Conservation (phyloP, 2,797 vertebrate species). For the Hapalemur alaotrensis region DNA sequence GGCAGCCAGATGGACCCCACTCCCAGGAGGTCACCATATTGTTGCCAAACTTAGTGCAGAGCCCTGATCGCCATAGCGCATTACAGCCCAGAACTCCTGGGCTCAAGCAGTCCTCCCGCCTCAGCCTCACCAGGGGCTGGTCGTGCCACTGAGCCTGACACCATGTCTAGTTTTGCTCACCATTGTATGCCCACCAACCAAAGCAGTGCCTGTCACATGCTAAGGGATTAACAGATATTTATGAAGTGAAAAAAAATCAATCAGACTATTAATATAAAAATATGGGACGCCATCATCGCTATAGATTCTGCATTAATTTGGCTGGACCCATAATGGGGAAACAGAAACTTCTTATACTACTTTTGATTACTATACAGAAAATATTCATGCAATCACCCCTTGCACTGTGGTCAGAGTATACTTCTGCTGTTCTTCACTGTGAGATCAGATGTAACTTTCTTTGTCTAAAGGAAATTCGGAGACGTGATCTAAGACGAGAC, state of each 20-base stretch:
- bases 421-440: neutral
- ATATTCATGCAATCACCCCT: accelerated
- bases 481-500: neutral
- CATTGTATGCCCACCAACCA: neutral
- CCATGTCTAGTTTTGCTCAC: neutral
- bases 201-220: neutral
- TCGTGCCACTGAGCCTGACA: neutral
- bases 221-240: neutral
- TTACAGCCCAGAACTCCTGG: neutral
- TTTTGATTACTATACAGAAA: neutral
- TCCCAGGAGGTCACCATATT: neutral
- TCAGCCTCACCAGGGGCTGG: neutral
- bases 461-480: neutral
- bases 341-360: neutral
- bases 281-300: neutral
- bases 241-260: neutral
- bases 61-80: neutral
- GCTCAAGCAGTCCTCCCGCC: neutral
- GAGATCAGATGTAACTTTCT: neutral
- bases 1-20: neutral
- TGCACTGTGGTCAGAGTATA: too few species aligned
- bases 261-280: neutral
- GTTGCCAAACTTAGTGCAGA: neutral
- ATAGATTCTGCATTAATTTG: neutral
- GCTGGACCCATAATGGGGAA: neutral